Evolutionary conservation across 1,140 invertebrate species (phyloP).

Genomic region (Tenebrio molitor): DNA sequence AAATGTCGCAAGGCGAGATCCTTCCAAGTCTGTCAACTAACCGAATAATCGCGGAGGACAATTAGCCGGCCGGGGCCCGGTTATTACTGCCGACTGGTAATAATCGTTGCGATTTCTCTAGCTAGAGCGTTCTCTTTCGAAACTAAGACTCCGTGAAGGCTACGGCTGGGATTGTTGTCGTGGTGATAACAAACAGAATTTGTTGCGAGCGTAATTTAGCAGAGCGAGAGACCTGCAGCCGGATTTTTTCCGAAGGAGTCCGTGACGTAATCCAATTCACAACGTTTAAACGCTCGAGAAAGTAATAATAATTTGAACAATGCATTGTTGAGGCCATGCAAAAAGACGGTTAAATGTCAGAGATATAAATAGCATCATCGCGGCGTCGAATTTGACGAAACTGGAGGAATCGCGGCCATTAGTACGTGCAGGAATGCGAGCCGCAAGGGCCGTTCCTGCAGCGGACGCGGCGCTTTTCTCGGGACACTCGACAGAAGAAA

Average conservation of each 20-base stretch:
- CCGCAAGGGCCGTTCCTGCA: neutral
- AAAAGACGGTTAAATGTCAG: conserved; percentile 21
- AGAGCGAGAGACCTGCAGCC: neutral
- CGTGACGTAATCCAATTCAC: conserved; percentile 29
- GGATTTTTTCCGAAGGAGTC: neutral
- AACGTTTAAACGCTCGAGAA: conserved; percentile 15
- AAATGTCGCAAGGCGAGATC: neutral
- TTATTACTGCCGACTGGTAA: conserved; percentile 19
- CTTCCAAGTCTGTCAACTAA: conserved; percentile 1
- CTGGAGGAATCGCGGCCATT: neutral
- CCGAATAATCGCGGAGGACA: conserved; percentile 14
- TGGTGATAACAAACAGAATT: conserved; percentile 18
- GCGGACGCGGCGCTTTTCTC: neutral
- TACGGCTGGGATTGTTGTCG: neutral
- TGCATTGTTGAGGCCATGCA: conserved; percentile 18
- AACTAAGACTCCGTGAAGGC: conserved; percentile 25
- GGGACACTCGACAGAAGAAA: neutral
- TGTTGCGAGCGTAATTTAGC: neutral
- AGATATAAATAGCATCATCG: conserved; percentile 25
- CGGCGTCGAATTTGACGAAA: neutral
- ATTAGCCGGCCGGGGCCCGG: neutral
- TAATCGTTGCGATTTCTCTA: conserved; percentile 6
- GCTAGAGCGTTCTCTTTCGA: conserved; percentile 23
- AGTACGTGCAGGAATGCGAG: neutral
- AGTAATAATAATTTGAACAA: conserved; percentile 29